Conservation (phyloP, 2,888 invertebrate genomes). For the Micropterix aruncella region DNA sequence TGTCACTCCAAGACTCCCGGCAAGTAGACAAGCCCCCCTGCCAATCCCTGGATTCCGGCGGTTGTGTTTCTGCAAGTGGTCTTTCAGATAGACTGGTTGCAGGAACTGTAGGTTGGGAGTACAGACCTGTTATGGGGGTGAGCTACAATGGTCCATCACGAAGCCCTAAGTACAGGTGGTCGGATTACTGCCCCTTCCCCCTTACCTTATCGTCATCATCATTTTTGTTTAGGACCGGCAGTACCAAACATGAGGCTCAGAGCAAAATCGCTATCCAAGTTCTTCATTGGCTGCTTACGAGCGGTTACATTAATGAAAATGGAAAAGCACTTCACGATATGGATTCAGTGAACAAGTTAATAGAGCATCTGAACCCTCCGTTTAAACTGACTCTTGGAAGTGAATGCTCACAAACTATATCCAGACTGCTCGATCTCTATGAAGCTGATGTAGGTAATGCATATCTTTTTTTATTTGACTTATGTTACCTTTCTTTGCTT, state of each 20-base stretch:
- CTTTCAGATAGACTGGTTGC: too few relatives aligned
- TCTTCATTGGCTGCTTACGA: neutral
- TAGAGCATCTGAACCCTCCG: neutral
- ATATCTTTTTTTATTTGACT: neutral
- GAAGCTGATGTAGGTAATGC: neutral
- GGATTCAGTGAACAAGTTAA: neutral
- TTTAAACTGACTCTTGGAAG: neutral
- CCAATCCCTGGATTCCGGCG: too few relatives aligned
- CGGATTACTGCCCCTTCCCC: too few relatives aligned
- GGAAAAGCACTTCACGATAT: neutral
- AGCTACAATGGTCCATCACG: too few relatives aligned
- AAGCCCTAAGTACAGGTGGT: too few relatives aligned
- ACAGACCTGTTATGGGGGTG: too few relatives aligned
- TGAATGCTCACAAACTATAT: neutral
- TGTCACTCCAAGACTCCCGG: too few relatives aligned
- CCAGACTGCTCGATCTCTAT: neutral
- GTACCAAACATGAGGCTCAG: neutral
- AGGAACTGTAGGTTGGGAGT: too few relatives aligned
- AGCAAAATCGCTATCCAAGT: neutral
- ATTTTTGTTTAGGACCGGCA: too few relatives aligned
- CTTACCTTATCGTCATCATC: too few relatives aligned
- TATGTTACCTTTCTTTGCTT: neutral
- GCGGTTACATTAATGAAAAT: neutral
- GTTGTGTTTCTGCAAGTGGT: too few relatives aligned
- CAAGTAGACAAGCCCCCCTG: too few relatives aligned